phyloP scores from a whole-genome alignment of 2,797 vertebrate species.

The Hozukius guyotensis region DNA sequence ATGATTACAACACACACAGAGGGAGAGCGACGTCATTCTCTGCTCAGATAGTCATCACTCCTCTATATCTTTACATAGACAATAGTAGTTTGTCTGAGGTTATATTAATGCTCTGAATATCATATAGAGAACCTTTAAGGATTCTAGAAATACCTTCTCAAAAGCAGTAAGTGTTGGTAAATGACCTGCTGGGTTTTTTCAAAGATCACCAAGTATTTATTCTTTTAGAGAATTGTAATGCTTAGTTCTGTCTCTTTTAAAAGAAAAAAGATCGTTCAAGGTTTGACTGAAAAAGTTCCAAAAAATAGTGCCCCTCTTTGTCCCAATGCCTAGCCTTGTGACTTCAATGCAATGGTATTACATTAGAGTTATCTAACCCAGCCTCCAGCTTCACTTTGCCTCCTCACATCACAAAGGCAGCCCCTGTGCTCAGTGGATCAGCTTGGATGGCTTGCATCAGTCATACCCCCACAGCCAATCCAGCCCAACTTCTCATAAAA shows the following conservation, averaged over 20 bases:
- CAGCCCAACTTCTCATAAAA: slow-evolving; percentile 63
- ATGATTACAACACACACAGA: too few relatives aligned
- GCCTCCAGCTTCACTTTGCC: slow-evolving; percentile 33
- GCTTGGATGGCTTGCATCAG: slow-evolving; percentile 63
- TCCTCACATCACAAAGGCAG: slow-evolving; percentile 40
- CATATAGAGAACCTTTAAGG: background rate
- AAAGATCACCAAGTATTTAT: background rate
- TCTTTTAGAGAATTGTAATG: background rate
- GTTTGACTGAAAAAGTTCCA: background rate
- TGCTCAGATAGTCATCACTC: too few relatives aligned
- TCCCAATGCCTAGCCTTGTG: background rate
- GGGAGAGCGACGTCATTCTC: too few relatives aligned
- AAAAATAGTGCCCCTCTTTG: background rate
- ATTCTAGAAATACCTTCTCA: background rate
- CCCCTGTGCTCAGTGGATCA: slow-evolving; percentile 37
- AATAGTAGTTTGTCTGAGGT: too few relatives aligned
- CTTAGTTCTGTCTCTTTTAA: background rate
- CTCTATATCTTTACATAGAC: too few relatives aligned
- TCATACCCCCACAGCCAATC: slow-evolving; percentile 52
- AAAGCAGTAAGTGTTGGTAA: background rate
- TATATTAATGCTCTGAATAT: too few relatives aligned
- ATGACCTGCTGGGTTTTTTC: background rate
- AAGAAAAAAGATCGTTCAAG: background rate
- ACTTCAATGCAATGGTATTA: slow-evolving; percentile 15
- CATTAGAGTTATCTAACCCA: slow-evolving; percentile 9